These are phyloP conservation scores for Sebastes reedi DNA, from an alignment of 2,797 vertebrate genomes.

Conservation along the genomic window DNA sequence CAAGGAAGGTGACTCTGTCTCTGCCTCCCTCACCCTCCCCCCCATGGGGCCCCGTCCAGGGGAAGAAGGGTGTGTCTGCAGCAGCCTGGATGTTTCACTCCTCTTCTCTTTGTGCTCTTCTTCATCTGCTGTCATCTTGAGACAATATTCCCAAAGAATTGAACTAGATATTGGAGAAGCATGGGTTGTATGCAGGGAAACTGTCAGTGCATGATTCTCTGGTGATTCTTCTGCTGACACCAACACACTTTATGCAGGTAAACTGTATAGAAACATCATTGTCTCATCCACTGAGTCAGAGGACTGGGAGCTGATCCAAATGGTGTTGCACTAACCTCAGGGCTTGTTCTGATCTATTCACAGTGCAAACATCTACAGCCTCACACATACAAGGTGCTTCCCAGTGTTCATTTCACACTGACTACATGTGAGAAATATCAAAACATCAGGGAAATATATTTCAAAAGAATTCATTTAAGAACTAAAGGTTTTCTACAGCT, in stretches of 20 bases:
- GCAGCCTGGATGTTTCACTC: constrained; percentile 19
- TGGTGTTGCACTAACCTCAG: constrained; percentile 11
- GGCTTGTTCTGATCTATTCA: constrained; percentile 33
- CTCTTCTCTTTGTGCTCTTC: constrained; percentile 32
- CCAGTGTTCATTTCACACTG: constrained; percentile 21
- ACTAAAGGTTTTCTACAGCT: no score
- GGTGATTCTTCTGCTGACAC: not conserved
- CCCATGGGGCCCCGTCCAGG: not conserved
- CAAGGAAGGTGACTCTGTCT: not conserved
- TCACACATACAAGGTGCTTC: not conserved
- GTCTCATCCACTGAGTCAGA: constrained; percentile 36
- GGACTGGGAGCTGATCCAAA: constrained; percentile 16
- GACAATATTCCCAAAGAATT: constrained; percentile 40
- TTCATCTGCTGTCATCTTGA: constrained; percentile 37
- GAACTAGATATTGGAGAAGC: constrained; percentile 36
- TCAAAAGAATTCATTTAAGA: no score
- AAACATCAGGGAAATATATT: no score
- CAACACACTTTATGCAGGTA: not conserved
- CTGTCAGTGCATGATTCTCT: not conserved
- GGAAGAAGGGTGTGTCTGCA: constrained; percentile 40
- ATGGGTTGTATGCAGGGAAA: not conserved
- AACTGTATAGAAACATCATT: not conserved
- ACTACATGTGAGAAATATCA: no score
- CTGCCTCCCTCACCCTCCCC: not conserved
- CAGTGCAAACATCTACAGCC: constrained; percentile 22